Evolutionary conservation across 1,140 invertebrate species (phyloP).

Genomic region (Mesaphorura yosii): DNA sequence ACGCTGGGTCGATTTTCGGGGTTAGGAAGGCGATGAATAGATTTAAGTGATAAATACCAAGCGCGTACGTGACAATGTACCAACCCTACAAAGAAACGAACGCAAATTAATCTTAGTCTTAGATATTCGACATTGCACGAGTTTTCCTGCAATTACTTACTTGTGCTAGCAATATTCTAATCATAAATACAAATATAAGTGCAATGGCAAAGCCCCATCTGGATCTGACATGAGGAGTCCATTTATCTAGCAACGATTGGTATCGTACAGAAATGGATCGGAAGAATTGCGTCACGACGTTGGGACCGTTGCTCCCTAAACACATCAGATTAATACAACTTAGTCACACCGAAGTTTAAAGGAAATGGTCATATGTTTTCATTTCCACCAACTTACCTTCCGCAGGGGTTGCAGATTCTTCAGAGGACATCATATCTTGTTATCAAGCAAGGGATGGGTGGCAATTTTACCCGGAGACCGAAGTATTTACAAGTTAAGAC

Average conservation of each 20-base stretch:
- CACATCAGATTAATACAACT: too few relatives aligned
- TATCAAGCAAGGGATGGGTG: too few relatives aligned
- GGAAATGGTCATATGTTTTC: too few relatives aligned
- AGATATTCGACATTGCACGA: slow-evolving; percentile 5
- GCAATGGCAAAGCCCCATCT: slow-evolving; percentile 43
- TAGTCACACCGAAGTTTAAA: too few relatives aligned
- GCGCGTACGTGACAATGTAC: slow-evolving; percentile 97
- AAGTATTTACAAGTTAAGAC: too few relatives aligned
- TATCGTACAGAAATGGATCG: slow-evolving; percentile 34
- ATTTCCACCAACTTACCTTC: too few relatives aligned
- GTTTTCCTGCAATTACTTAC: slow-evolving; percentile 31
- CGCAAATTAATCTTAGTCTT: slow-evolving; percentile 2
- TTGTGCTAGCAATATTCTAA: slow-evolving; percentile 38
- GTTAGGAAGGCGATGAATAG: slow-evolving; percentile 98
- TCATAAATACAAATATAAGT: slow-evolving; percentile 39
- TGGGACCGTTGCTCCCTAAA: slow-evolving; percentile 10
- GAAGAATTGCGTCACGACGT: slow-evolving; percentile 23
- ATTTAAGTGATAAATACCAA: slow-evolving; percentile 98
- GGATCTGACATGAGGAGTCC: slow-evolving; percentile 41
- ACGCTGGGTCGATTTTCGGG: slow-evolving; percentile 95
- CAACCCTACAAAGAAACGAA: slow-evolving; percentile 66
- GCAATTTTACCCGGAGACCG: too few relatives aligned
- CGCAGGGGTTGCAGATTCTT: too few relatives aligned
- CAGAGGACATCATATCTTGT: too few relatives aligned
- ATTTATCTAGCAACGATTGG: slow-evolving; percentile 45